These are phyloP conservation scores for Acleris literana DNA, from an alignment of 2,888 invertebrate species.

Conservation along the genomic window DNA sequence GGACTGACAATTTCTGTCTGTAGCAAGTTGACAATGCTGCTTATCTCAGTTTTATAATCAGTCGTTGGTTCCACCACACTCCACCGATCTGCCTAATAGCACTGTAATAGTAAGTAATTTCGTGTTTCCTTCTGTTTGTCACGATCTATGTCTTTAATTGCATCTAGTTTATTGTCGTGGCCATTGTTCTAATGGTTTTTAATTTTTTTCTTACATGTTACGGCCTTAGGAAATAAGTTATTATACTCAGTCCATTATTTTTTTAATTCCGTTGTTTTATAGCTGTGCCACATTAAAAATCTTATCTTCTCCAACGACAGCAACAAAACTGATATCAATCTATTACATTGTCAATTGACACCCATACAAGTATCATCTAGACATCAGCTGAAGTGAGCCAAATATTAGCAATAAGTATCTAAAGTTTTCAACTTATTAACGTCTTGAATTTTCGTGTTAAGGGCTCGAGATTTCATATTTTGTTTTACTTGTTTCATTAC, in stretches of 20 bases:
- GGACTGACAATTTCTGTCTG: slow-evolving; percentile 20
- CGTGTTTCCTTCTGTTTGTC: slow-evolving; percentile 34
- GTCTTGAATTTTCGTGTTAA: too few species aligned
- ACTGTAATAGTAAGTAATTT: slow-evolving; percentile 35
- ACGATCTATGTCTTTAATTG: slow-evolving; percentile 35
- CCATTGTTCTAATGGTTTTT: slow-evolving; percentile 30
- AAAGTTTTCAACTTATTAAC: too few species aligned
- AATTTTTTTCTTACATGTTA: slow-evolving; percentile 19
- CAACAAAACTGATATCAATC: too few species aligned
- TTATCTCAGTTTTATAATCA: slow-evolving; percentile 36
- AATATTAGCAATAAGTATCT: too few species aligned
- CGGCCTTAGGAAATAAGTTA: slow-evolving; percentile 31
- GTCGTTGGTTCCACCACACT: slow-evolving; percentile 19
- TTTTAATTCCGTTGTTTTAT: not conserved
- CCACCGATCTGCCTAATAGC: slow-evolving; percentile 33
- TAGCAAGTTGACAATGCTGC: slow-evolving; percentile 30
- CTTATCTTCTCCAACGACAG: too few species aligned
- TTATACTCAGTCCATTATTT: not conserved
- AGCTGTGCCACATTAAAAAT: too few species aligned
- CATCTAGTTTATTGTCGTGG: slow-evolving; percentile 33
- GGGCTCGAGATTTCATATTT: too few species aligned
- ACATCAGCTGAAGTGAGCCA: too few species aligned
- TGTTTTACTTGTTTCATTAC: too few species aligned
- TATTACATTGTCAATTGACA: too few species aligned
- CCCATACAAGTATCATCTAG: too few species aligned